Conservation (phyloP, 2,797 vertebrate genomes). For the Eulemur coronatus region DNA sequence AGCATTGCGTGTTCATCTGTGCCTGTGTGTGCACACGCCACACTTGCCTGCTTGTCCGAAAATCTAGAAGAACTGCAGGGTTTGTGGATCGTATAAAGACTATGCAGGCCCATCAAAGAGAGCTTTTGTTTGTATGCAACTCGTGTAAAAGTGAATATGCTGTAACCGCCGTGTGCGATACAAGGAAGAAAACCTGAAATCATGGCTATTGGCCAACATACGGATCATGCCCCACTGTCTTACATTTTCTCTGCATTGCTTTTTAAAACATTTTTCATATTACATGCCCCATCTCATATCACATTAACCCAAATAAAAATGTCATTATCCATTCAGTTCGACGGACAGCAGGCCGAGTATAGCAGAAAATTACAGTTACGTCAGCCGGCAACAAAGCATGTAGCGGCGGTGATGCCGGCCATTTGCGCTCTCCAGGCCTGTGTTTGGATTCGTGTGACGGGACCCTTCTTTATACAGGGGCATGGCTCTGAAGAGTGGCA, state of each 20-base stretch:
- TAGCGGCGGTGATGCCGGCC: accelerated
- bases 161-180: neutral
- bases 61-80: neutral
- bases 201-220: neutral
- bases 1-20: neutral
- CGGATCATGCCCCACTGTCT: neutral
- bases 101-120: conserved; percentile 10
- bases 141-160: conserved; percentile 26
- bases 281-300: conserved; percentile 66
- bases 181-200: neutral
- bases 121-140: conserved; percentile 60
- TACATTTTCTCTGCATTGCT: conserved; percentile 18
- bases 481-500: neutral
- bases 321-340: conserved; percentile 63
- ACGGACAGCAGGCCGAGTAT: conserved; percentile 44
- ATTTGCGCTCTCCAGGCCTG: neutral
- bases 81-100: conserved; percentile 6
- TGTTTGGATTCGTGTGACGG: neutral
- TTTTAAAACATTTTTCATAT: conserved; percentile 56
- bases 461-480: neutral
- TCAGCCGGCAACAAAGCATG: neutral
- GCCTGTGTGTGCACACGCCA: neutral
- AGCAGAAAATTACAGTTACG: conserved; percentile 11
- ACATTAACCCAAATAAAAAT: conserved; percentile 69
- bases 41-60: neutral